Percentiles rank a stretch among this genome's conserved stretches.
These are phyloP conservation scores for Yasuhikotakia modesta DNA, from an alignment of 2,797 vertebrate species.

Conservation along the genomic window DNA sequence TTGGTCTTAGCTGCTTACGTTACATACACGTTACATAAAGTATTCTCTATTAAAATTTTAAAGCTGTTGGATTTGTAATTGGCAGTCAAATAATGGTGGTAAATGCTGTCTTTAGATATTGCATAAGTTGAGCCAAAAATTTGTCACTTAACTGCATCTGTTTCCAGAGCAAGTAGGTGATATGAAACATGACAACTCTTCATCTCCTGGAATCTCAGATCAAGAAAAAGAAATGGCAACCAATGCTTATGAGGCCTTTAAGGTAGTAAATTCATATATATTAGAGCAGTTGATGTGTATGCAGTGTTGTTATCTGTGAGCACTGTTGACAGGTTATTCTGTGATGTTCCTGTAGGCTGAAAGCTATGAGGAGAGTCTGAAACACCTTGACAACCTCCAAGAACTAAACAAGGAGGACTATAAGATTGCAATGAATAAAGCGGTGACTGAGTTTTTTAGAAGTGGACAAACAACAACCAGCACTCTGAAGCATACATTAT, in stretches of 20 bases:
- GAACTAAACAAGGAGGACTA: slow-evolving; percentile 97
- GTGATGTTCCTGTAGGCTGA: slow-evolving; percentile 77
- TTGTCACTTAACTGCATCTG: slow-evolving; percentile 21
- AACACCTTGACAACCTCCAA: slow-evolving; percentile 87
- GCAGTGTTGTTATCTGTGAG: slow-evolving; percentile 6
- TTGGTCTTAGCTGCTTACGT: neutral
- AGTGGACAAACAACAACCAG: slow-evolving; percentile 91
- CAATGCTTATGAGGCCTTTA: slow-evolving; percentile 85
- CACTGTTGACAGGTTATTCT: slow-evolving; percentile 13
- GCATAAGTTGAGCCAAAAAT: slow-evolving; percentile 32
- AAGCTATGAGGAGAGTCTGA: slow-evolving; percentile 88
- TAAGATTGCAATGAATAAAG: slow-evolving; percentile 93
- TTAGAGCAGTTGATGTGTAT: slow-evolving; percentile 34
- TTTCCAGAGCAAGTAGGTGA: slow-evolving; percentile 84
- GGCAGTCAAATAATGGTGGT: neutral
- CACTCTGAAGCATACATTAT: slow-evolving; percentile 87
- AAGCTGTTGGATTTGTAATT: neutral
- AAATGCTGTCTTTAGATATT: neutral
- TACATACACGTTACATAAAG: too few relatives aligned
- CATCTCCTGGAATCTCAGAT: slow-evolving; percentile 85
- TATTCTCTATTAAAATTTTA: neutral
- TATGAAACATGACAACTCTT: slow-evolving; percentile 81
- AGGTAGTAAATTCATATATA: slow-evolving; percentile 72
- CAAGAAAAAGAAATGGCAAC: slow-evolving; percentile 90
- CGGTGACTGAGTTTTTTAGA: slow-evolving; percentile 92